Conservation (phyloP, 1,140 invertebrate genomes). For the Heterodera schachtii region DNA sequence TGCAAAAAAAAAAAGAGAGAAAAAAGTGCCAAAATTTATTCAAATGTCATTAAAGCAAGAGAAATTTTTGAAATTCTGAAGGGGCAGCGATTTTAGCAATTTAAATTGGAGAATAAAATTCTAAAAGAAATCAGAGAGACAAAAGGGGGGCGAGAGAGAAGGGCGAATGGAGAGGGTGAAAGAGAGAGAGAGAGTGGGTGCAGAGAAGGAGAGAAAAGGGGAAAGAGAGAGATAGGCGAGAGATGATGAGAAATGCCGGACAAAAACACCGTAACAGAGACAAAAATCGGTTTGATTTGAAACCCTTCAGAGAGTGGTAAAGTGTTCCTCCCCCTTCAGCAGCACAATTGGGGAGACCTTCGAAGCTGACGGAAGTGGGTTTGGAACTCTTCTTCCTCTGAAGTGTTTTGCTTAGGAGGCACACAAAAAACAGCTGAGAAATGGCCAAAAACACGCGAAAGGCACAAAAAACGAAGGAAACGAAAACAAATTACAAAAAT, state of each 20-base stretch:
- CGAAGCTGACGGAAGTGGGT: not conserved
- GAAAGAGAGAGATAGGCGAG: not conserved
- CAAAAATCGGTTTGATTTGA: not conserved
- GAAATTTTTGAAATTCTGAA: not conserved
- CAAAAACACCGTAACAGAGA: not conserved
- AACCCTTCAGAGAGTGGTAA: not conserved
- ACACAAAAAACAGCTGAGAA: too few relatives aligned
- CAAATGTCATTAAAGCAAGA: not conserved
- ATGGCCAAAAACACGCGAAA: not conserved
- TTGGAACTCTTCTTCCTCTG: not conserved
- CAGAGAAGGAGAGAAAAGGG: not conserved
- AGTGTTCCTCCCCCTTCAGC: not conserved
- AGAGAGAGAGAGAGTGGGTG: not conserved
- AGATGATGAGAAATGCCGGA: not conserved
- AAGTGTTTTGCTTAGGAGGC: not conserved
- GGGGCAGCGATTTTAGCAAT: not conserved
- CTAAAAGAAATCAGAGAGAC: not conserved
- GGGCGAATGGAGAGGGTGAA: not conserved
- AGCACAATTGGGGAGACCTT: not conserved
- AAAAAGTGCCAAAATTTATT: constrained; percentile 1
- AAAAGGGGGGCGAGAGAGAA: not conserved
- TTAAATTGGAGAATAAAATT: too few relatives aligned
- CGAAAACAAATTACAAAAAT: not conserved
- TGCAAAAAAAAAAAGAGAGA: not conserved
- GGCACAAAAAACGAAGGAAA: not conserved